phyloP scores from a whole-genome alignment of 2,797 vertebrate species.

The Phalanger gymnotis region DNA sequence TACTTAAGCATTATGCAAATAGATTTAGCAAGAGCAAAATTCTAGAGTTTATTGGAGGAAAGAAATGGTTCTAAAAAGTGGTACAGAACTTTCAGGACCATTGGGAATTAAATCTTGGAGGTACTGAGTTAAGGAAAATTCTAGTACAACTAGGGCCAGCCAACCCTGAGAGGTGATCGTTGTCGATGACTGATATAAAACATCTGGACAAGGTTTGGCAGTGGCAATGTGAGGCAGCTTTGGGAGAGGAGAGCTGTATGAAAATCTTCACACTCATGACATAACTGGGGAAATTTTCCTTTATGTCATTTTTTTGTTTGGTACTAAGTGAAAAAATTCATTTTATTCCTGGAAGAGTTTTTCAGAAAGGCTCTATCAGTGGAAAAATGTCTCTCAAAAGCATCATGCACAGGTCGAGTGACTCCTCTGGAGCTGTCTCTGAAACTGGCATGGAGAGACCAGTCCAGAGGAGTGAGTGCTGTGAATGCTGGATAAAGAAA shows the following conservation, averaged over 20 bases:
- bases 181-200: not conserved
- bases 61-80: not conserved
- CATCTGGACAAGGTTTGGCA: not conserved
- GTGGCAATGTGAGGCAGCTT: not conserved
- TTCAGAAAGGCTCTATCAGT: not conserved
- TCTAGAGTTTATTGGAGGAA: conserved; percentile 43
- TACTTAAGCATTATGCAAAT: conserved; percentile 58
- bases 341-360: not conserved
- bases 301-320: not conserved
- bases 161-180: not conserved
- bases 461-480: not conserved
- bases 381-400: not conserved
- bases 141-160: not conserved
- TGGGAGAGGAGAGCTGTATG: not conserved
- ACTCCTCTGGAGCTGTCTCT: not conserved
- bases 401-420: not conserved
- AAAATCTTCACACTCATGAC: not conserved
- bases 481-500: not conserved
- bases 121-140: not conserved
- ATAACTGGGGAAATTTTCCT: not conserved
- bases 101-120: not conserved
- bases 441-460: not conserved
- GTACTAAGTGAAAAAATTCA: not conserved
- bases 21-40: conserved; percentile 41
- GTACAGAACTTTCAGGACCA: not conserved